These are phyloP conservation scores for Platerodrilus igneus DNA, from an alignment of 2,888 invertebrate species.

Conservation along the genomic window DNA sequence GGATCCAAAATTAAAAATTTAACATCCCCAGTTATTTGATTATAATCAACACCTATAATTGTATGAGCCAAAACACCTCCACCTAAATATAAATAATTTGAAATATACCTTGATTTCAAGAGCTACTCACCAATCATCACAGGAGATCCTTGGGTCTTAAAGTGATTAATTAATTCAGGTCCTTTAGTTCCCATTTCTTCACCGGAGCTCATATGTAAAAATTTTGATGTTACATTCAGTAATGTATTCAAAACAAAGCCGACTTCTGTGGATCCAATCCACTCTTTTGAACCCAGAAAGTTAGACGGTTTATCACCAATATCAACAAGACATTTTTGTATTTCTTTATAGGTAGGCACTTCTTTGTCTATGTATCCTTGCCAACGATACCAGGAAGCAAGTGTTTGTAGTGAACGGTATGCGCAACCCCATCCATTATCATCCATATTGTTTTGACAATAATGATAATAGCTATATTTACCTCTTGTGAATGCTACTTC, in stretches of 20 bases:
- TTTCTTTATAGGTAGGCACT: constrained; percentile 77
- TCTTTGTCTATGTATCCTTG: constrained; percentile 75
- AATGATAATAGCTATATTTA: constrained; percentile 91
- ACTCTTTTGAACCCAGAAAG: constrained; percentile 88
- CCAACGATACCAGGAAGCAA: constrained; percentile 88
- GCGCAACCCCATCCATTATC: constrained; percentile 98
- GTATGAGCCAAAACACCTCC: constrained; percentile 98
- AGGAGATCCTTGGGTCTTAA: constrained; percentile 88
- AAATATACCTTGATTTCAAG: constrained; percentile 1
- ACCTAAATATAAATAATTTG: constrained; percentile 52
- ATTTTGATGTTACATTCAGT: constrained; percentile 70
- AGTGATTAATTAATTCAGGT: constrained; percentile 83
- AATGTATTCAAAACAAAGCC: constrained; percentile 84
- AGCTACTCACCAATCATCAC: constrained; percentile 85
- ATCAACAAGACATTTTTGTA: constrained; percentile 88
- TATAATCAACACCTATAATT: constrained; percentile 89
- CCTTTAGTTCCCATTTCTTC: constrained; percentile 74
- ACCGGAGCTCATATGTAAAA: constrained; percentile 82
- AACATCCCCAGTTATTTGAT: constrained; percentile 71
- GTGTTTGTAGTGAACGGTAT: constrained; percentile 93
- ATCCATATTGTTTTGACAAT: constrained; percentile 89
- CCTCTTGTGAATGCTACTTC: constrained; percentile 67
- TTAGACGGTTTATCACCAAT: constrained; percentile 86
- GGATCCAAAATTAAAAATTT: constrained; percentile 97
- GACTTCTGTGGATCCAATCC: constrained; percentile 99